These are phyloP conservation scores for Drosophila colorata DNA, from an alignment of 2,888 invertebrate species.

Conservation along the genomic window DNA sequence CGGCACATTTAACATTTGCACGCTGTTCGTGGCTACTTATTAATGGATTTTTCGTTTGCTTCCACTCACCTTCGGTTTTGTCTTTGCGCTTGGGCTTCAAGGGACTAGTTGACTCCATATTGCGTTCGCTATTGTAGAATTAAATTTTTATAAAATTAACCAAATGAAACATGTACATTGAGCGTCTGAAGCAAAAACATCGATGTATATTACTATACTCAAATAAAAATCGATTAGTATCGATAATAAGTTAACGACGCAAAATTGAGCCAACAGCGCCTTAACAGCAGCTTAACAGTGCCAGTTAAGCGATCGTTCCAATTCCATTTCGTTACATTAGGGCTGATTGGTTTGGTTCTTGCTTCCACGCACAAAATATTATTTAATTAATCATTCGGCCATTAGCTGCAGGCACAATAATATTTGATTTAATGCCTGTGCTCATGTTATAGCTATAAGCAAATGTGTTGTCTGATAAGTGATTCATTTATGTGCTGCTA, in stretches of 20 bases:
- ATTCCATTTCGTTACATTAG: slow-evolving; percentile 18
- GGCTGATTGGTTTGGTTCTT: slow-evolving; percentile 19
- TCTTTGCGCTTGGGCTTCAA: slow-evolving; percentile 61
- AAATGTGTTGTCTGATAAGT: slow-evolving; percentile 15
- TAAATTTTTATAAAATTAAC: slow-evolving; percentile 29
- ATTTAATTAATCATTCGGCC: slow-evolving; percentile 21
- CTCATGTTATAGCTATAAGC: slow-evolving; percentile 2
- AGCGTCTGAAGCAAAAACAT: slow-evolving; percentile 48
- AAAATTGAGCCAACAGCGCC: slow-evolving; percentile 12
- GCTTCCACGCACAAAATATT: slow-evolving; percentile 26
- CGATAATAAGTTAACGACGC: neutral
- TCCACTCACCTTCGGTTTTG: slow-evolving; percentile 68
- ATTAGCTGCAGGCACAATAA: slow-evolving; percentile 26
- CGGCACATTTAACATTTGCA: slow-evolving; percentile 57
- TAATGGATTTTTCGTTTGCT: slow-evolving; percentile 36
- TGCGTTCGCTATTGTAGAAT: slow-evolving; percentile 33
- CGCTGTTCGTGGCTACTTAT: slow-evolving; percentile 37
- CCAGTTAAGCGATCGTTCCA: slow-evolving; percentile 32
- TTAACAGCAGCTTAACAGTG: slow-evolving; percentile 9
- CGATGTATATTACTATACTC: slow-evolving; percentile 8
- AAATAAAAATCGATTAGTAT: slow-evolving; percentile 12
- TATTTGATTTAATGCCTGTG: slow-evolving; percentile 10
- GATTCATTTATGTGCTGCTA: neutral
- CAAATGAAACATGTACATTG: slow-evolving; percentile 43
- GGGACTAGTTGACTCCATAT: slow-evolving; percentile 61